These are phyloP conservation scores for Noctilio leporinus DNA, from an alignment of 2,113 vertebrate genomes.

Conservation along the genomic window DNA sequence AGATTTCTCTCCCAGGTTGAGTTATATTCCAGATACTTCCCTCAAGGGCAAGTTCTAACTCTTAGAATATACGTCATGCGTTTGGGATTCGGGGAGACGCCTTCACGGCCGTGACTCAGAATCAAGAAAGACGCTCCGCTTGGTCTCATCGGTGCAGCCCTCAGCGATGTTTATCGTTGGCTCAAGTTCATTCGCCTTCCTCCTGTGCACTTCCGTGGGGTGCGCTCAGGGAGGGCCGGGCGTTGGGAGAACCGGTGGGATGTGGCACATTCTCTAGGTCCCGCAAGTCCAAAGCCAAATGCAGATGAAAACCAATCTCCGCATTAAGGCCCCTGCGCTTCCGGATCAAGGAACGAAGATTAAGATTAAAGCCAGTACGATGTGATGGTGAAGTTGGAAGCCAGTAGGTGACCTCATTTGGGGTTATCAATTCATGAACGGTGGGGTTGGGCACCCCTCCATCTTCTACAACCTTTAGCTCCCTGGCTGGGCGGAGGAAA, in stretches of 20 bases:
- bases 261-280: fast-evolving
- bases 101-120: neutral
- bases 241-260: too few species aligned
- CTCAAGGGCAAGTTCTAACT: neutral
- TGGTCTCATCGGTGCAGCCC: too few species aligned
- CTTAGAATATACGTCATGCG: neutral
- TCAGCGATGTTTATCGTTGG: neutral
- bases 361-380: too few species aligned
- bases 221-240: fast-evolving
- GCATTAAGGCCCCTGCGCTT: fast-evolving
- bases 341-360: neutral
- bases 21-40: neutral
- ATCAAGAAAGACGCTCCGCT: neutral
- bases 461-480: neutral
- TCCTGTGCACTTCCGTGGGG: too few species aligned
- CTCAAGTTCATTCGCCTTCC: too few species aligned
- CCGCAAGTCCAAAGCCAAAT: neutral
- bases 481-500: neutral
- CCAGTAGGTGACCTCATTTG: neutral
- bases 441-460: neutral
- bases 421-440: neutral
- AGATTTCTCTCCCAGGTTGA: neutral
- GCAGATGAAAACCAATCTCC: fast-evolving
- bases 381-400: neutral
- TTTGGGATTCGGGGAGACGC: neutral